Base-by-base conservation (phyloP, 2,888 invertebrate species). In the Lasioglossum pauxillum region DNA sequence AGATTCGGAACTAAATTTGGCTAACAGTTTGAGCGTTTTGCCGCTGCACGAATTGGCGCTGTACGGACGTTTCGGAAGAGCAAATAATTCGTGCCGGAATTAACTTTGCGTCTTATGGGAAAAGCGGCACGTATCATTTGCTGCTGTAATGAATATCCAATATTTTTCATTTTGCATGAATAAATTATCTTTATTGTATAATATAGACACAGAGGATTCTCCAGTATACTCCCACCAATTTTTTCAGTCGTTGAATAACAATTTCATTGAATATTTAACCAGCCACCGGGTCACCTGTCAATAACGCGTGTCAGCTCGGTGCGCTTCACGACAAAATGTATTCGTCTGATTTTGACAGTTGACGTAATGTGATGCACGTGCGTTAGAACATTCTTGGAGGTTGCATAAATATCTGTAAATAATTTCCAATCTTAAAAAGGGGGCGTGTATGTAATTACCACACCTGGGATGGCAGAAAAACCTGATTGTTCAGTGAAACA, bases 391-490 rank as follows among this genome's bases (percentile, higher is more conserved):
- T 41, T 75, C 38, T 41, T 3, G 41, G 78, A 69, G 19, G 2
- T 16, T 5, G 14, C 27, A 38, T 84, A 75, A 35, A 75, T 49
- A 57, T 16, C 53, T 83, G 31, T 67, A 76, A n/a, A 75, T 83
- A 78, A 27, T 31, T 75, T 53, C 44, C 7, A 27, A 41, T 10
- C n/a, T 23, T 53, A 8, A 35, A 19, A 38, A 75, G 14, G 27
- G 19, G 19, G 12, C 57, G 27, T 35, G 23, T 12, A 49, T n/a
- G n/a, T 12, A 5, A 53, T n/a, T 35, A 73, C 23, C 16, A 31
- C 10, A 53, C 23, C 35, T 75, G 76, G 57, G 77, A 90, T 89
- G 90, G 80, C 90, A 0, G 88, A 90, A 12, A 75, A 72, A 19
- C 75, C 83, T 27, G 69, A 41, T 12, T 57, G 23, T 35, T 41